Conservation (phyloP, 2,797 vertebrate genomes). For the Ambastaia sidthimunki region DNA sequence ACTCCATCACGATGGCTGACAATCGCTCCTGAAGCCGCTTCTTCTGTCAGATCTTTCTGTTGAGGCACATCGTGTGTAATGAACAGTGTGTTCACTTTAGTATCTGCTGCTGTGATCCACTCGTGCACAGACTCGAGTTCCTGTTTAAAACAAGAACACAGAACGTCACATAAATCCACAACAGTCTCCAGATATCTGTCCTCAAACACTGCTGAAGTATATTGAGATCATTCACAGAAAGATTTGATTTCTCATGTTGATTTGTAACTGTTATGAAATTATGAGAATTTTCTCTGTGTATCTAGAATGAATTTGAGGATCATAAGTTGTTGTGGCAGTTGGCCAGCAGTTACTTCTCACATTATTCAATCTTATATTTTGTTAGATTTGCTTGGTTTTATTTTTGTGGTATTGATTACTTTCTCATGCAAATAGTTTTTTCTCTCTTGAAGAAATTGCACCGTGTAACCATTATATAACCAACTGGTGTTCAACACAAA, state of each 20-base stretch:
- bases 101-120: not conserved
- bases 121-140: not conserved
- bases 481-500: too few relatives aligned
- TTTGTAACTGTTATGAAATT: not conserved
- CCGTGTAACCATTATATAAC: not conserved
- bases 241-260: not conserved
- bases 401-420: not conserved
- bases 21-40: not conserved
- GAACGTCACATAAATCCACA: not conserved
- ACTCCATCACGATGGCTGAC: not conserved
- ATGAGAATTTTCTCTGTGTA: not conserved
- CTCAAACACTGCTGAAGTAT: not conserved
- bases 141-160: not conserved
- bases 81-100: slow-evolving; percentile 8
- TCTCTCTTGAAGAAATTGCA: too few relatives aligned
- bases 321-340: not conserved
- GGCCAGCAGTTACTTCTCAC: too few relatives aligned
- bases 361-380: too few relatives aligned
- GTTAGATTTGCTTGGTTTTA: not conserved
- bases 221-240: not conserved
- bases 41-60: not conserved
- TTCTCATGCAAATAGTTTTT: too few relatives aligned
- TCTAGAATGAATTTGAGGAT: not conserved
- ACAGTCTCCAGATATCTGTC: not conserved
- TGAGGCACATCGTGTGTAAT: slow-evolving; percentile 9